These are phyloP conservation scores for Dendroctonus ponderosae DNA, from an alignment of 1,140 invertebrate species.

Conservation along the genomic window DNA sequence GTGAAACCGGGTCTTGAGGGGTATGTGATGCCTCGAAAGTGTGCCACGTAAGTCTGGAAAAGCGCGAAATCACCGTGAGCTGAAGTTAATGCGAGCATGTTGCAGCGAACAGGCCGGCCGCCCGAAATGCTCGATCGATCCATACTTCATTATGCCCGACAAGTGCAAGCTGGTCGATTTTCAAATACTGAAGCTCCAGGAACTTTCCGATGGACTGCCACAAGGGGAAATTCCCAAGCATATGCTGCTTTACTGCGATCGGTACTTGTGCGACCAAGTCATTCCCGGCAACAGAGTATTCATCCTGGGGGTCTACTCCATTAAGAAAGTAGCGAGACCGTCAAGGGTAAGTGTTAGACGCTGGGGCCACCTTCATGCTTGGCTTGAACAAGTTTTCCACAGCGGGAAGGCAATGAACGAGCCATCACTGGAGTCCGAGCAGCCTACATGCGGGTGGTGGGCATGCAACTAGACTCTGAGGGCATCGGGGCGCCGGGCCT, in stretches of 20 bases:
- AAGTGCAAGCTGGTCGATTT: slow-evolving; percentile 97
- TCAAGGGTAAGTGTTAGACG: slow-evolving; percentile 50
- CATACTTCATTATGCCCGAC: slow-evolving; percentile 96
- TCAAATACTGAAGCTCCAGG: slow-evolving; percentile 89
- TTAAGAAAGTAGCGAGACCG: slow-evolving; percentile 80
- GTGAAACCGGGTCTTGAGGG: slow-evolving; percentile 96
- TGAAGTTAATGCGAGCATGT: neutral
- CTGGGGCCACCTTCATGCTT: slow-evolving; percentile 13
- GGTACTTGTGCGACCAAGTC: slow-evolving; percentile 89
- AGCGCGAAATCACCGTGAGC: neutral
- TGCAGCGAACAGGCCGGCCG: slow-evolving; percentile 83
- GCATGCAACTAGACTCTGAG: slow-evolving; percentile 83
- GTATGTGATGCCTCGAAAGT: slow-evolving; percentile 93
- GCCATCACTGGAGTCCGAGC: slow-evolving; percentile 87
- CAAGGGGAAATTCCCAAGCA: slow-evolving; percentile 99
- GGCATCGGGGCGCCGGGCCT: slow-evolving; percentile 67
- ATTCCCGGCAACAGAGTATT: slow-evolving; percentile 95
- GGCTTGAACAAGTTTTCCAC: slow-evolving; percentile 25
- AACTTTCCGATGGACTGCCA: slow-evolving; percentile 93
- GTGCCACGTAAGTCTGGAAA: slow-evolving; percentile 72
- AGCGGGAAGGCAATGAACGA: slow-evolving; percentile 75
- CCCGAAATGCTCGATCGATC: slow-evolving; percentile 93
- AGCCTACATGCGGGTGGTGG: slow-evolving; percentile 93
- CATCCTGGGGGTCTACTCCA: slow-evolving; percentile 94
- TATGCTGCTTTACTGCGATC: slow-evolving; percentile 91